Evolutionary conservation across 1,140 invertebrate species (phyloP), one percentile per base, ranked within the genome.

Genomic region (Phymorhynchus buccinoides): DNA sequence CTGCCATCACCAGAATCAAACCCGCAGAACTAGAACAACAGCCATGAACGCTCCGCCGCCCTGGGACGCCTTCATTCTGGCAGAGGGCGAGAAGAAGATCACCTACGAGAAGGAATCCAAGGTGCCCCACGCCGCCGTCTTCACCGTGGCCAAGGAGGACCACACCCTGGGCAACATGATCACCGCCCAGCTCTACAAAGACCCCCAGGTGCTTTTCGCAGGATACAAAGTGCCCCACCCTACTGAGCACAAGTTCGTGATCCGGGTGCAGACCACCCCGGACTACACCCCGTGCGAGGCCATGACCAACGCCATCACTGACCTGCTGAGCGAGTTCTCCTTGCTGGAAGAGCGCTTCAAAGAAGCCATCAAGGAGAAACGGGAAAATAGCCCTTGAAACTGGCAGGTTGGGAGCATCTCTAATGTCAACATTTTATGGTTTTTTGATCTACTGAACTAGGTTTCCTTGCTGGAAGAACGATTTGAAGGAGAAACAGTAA

Each of bases 21-120:
- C n/a, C n/a, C n/a, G n/a, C n/a, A n/a, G n/a, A n/a, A n/a, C n/a
- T n/a, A n/a, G n/a, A n/a, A n/a, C n/a, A n/a, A n/a, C n/a, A n/a
- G n/a, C n/a, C n/a, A 99, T 99, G 98, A 99, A 99, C 94, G 99
- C 99, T 48, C 99, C 99, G 87, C 97, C 98, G 84, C 98, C 98
- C 85, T 99, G 99, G 90, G 99, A 99, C 94, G 98, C 98, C 90
- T 99, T 99, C 94, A 94, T 99, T 75, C 94, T 99, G 0, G 99
- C 98, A 91, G 98, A 99, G 85, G 98, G 98, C 93, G 99, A 99
- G 93, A 99, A 99, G 93, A 99, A 99, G 97, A 97, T 99, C 81
- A 96, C 96, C 66, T 97, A 99, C 91, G 98, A 99, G 94, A 96
- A 99, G 91, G 99, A 99, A 90, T 99, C 99, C 0, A 99, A 99